A percentile compares a stretch with the other conserved stretches of the same genome.
phyloP scores from a whole-genome alignment of 2,113 vertebrate genomes.

The Etia nguti region DNA sequence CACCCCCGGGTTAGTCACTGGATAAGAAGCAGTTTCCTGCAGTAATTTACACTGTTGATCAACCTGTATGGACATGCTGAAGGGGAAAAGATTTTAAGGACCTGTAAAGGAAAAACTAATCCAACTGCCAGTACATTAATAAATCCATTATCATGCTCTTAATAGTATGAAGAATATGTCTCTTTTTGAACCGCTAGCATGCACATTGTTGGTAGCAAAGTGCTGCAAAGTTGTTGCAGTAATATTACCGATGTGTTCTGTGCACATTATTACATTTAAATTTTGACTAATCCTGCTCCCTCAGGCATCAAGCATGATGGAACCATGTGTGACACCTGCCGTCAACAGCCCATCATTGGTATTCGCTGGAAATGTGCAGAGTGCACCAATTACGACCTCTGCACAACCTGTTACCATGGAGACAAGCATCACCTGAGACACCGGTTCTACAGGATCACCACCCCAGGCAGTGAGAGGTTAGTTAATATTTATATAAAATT shows the following conservation, averaged over 20 bases:
- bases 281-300: background rate
- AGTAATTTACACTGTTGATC: background rate
- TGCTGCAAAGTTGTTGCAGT: background rate
- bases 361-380: conserved; percentile 99
- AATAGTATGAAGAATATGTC: background rate
- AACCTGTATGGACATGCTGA: background rate
- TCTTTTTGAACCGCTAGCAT: background rate
- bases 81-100: background rate
- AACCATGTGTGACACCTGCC: conserved; percentile 98
- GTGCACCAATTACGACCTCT: conserved; percentile 98
- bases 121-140: background rate
- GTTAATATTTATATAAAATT: conserved; percentile 8
- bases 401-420: conserved; percentile 97
- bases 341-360: conserved; percentile 97
- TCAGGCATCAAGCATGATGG: conserved; percentile 98
- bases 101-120: background rate
- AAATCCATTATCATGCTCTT: background rate
- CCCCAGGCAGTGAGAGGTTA: conserved; percentile 96
- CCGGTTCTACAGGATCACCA: conserved; percentile 98
- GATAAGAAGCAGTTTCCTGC: background rate
- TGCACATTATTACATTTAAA: background rate
- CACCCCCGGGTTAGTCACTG: background rate
- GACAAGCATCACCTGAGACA: conserved; percentile 98
- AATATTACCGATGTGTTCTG: background rate
- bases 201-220: background rate